phyloP scores from a whole-genome alignment of 2,888 invertebrate species.

The Macropis europaea region DNA sequence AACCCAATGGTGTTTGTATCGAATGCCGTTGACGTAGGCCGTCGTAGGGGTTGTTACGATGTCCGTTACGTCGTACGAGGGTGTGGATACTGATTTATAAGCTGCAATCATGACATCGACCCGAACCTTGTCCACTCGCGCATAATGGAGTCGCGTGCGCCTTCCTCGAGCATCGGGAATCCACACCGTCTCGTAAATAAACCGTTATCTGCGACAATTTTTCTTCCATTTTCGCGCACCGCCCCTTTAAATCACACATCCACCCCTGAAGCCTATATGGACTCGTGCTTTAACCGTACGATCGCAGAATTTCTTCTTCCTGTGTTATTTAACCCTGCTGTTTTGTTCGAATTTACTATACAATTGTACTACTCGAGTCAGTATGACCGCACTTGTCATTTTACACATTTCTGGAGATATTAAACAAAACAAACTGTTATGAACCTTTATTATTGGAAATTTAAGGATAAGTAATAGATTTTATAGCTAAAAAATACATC shows the following conservation, averaged over 20 bases:
- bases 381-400: too few relatives aligned
- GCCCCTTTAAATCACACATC: constrained; percentile 22
- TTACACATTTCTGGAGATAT: too few relatives aligned
- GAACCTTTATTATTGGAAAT: too few relatives aligned
- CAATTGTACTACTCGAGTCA: too few relatives aligned
- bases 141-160: constrained; percentile 17
- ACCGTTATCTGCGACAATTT: constrained; percentile 41
- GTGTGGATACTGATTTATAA: constrained; percentile 66
- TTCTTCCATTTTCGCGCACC: constrained; percentile 29
- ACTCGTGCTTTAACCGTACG: too few relatives aligned
- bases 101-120: constrained; percentile 61
- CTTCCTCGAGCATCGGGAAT: constrained; percentile 20
- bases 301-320: neutral
- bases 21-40: constrained; percentile 19
- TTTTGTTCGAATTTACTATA: too few relatives aligned
- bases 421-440: too few relatives aligned
- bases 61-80: constrained; percentile 53
- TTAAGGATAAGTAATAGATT: too few relatives aligned
- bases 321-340: too few relatives aligned
- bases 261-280: too few relatives aligned
- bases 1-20: constrained; percentile 2
- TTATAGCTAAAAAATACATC: too few relatives aligned
- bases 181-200: constrained; percentile 26
- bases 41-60: constrained; percentile 24
- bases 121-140: constrained; percentile 33